phyloP scores from a whole-genome alignment of 2,797 vertebrate genomes.

The Mormyrops attenuatus region DNA sequence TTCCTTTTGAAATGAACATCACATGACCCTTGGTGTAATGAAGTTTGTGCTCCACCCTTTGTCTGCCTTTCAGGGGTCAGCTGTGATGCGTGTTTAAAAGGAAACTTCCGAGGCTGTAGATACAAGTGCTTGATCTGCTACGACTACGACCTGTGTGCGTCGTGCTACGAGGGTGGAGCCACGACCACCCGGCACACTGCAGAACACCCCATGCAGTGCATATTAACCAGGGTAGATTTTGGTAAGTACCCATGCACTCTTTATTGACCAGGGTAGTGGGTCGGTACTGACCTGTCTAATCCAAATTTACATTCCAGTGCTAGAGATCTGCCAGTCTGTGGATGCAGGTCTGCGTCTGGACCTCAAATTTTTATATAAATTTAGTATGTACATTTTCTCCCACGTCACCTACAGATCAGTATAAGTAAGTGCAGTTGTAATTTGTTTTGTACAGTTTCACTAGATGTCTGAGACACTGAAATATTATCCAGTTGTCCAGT shows the following conservation, averaged over 20 bases:
- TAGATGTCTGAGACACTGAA: not conserved
- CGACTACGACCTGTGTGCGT: conserved; percentile 98
- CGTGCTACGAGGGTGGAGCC: conserved; percentile 98
- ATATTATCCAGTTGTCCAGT: not conserved
- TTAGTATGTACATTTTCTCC: not conserved
- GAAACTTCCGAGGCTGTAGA: conserved; percentile 93
- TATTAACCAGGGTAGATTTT: conserved; percentile 99
- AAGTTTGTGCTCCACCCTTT: not conserved
- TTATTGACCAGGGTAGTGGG: not conserved
- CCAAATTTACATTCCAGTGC: not conserved
- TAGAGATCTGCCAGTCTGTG: not conserved
- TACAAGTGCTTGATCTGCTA: conserved; percentile 99
- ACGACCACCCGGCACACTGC: conserved; percentile 95
- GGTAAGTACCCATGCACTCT: conserved; percentile 66
- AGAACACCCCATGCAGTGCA: conserved; percentile 99
- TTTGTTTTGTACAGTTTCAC: not conserved
- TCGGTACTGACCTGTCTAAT: not conserved
- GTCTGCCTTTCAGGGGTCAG: conserved; percentile 80
- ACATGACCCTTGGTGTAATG: not conserved
- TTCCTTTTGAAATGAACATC: not conserved
- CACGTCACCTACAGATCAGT: not conserved
- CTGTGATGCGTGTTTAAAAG: conserved; percentile 99
- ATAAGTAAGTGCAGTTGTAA: not conserved
- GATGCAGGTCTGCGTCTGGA: not conserved
- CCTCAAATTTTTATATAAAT: not conserved